Evolutionary conservation across 2,888 invertebrate genomes (phyloP).

Genomic region (Endotricha flammealis): DNA sequence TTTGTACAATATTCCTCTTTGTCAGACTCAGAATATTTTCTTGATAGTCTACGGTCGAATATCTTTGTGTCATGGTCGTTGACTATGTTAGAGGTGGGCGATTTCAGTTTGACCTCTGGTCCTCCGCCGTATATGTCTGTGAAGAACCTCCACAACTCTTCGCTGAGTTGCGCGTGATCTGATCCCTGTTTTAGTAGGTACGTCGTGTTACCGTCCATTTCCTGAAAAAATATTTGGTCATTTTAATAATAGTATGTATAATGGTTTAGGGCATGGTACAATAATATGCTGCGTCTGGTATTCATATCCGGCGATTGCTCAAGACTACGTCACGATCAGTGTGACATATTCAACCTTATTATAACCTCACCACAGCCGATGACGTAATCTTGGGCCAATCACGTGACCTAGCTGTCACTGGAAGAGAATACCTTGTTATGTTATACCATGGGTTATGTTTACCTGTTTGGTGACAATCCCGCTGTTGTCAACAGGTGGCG

Average conservation of each 20-base stretch:
- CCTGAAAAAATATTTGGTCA: conserved; percentile 44
- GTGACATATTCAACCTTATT: too few species aligned
- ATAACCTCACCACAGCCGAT: too few species aligned
- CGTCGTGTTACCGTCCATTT: conserved; percentile 51
- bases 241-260: neutral
- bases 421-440: too few species aligned
- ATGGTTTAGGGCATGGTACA: neutral
- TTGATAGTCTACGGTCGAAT: conserved; percentile 19
- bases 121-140: conserved; percentile 92
- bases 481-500: conserved; percentile 92
- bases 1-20: conserved; percentile 64
- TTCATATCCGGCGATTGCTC: too few species aligned
- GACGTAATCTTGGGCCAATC: too few species aligned
- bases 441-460: too few species aligned
- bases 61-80: conserved; percentile 4
- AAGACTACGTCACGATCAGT: too few species aligned
- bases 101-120: conserved; percentile 82
- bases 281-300: too few species aligned
- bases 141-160: conserved; percentile 93
- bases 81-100: conserved; percentile 21
- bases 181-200: conserved; percentile 70
- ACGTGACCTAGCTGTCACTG: too few species aligned
- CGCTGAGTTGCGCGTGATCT: conserved; percentile 88
- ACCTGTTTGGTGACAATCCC: conserved; percentile 82
- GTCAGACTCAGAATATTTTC: conserved; percentile 64